These are phyloP conservation scores for Drosophila longiperda DNA, from an alignment of 2,888 invertebrate genomes.

Conservation along the genomic window DNA sequence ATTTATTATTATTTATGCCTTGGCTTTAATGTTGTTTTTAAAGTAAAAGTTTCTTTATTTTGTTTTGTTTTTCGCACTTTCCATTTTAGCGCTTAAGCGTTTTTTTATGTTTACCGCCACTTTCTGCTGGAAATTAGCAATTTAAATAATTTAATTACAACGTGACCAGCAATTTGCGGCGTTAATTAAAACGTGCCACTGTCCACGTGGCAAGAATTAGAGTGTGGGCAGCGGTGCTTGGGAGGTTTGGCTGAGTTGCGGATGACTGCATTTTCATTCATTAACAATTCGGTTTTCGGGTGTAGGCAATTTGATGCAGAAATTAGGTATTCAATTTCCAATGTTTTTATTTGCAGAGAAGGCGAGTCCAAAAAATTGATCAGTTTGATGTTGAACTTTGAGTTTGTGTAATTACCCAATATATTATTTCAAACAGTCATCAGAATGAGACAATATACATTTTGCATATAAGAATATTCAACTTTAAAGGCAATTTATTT, in stretches of 20 bases:
- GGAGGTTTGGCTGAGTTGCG: constrained; percentile 1
- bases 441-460: not conserved
- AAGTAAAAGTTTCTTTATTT: constrained; percentile 25
- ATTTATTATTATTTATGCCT: constrained; percentile 71
- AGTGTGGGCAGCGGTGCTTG: not conserved
- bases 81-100: constrained; percentile 54
- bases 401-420: not conserved
- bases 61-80: constrained; percentile 54
- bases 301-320: constrained; percentile 23
- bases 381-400: constrained; percentile 7
- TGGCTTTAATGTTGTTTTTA: constrained; percentile 37
- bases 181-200: constrained; percentile 73
- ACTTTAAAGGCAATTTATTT: not conserved
- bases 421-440: not conserved
- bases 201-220: constrained; percentile 61
- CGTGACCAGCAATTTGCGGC: constrained; percentile 76
- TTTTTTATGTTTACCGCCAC: constrained; percentile 28
- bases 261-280: constrained; percentile 53
- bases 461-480: not conserved
- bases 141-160: constrained; percentile 77
- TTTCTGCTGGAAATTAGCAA: constrained; percentile 65
- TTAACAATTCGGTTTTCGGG: constrained; percentile 46
- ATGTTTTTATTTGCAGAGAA: constrained; percentile 26
- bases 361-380: constrained; percentile 5
- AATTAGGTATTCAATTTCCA: constrained; percentile 27